These are phyloP conservation scores for Scrobipalpa atriplicella DNA, from an alignment of 2,888 invertebrate species.

Conservation along the genomic window DNA sequence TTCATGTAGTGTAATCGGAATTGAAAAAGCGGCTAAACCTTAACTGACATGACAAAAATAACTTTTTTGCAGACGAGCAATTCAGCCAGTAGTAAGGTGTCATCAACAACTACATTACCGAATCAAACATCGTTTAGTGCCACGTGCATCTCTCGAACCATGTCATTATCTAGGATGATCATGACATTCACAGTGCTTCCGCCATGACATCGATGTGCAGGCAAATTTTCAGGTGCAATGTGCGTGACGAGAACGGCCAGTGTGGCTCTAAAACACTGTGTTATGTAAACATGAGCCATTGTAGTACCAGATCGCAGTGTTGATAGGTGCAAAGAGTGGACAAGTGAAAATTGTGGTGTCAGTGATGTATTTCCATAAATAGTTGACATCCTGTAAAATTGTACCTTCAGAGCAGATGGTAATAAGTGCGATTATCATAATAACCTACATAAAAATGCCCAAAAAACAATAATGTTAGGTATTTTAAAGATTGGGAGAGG, in stretches of 20 bases:
- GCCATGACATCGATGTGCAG: constrained; percentile 15
- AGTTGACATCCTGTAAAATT: too few relatives aligned
- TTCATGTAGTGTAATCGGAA: too few relatives aligned
- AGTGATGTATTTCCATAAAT: too few relatives aligned
- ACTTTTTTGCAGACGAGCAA: too few relatives aligned
- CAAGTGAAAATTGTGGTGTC: not conserved
- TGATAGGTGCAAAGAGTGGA: not conserved
- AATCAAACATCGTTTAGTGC: not conserved
- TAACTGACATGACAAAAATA: too few relatives aligned
- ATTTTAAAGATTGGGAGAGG: too few relatives aligned
- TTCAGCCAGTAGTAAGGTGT: not conserved
- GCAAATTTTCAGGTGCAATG: constrained; percentile 24
- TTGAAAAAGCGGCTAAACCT: too few relatives aligned
- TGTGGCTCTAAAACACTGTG: not conserved
- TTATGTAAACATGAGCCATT: not conserved
- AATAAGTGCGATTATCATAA: too few relatives aligned
- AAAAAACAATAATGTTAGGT: too few relatives aligned
- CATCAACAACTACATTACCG: not conserved
- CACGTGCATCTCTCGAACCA: not conserved
- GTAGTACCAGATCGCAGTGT: not conserved
- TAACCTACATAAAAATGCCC: too few relatives aligned
- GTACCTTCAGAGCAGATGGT: too few relatives aligned
- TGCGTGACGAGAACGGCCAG: constrained; percentile 17
- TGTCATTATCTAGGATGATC: constrained; percentile 13
- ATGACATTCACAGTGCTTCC: constrained; percentile 10